A percentile compares a stretch with the other conserved stretches of the same genome.
Conservation (phyloP, 2,113 vertebrate genomes). For the Seriola aureovittata region DNA sequence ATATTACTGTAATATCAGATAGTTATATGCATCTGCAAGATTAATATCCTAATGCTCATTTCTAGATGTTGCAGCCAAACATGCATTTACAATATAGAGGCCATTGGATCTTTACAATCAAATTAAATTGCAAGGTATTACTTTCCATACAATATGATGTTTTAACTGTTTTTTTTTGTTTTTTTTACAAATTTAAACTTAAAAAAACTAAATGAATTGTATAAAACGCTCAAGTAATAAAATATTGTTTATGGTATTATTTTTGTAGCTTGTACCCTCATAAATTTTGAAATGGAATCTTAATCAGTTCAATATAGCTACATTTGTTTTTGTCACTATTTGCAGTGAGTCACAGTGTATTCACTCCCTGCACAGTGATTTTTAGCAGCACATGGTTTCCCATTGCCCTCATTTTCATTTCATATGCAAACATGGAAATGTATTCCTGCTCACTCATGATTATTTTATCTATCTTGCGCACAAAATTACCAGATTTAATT, state of each 20-base stretch:
- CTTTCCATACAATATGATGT: not conserved
- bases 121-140: conserved; percentile 26
- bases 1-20: conserved; percentile 33
- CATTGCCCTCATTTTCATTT: conserved; percentile 11
- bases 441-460: not conserved
- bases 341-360: not conserved
- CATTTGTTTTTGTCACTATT: not conserved
- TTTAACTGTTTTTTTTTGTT: not conserved
- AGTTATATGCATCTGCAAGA: conserved; percentile 38
- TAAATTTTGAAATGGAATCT: not conserved
- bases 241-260: conserved; percentile 1
- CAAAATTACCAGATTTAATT: not conserved
- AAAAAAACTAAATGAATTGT: not conserved
- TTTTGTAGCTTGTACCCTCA: not conserved
- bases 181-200: no score
- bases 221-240: not conserved
- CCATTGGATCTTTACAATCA: not conserved
- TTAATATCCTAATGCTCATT: conserved; percentile 55
- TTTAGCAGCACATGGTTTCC: not conserved
- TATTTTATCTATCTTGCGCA: not conserved
- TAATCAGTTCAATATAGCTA: not conserved
- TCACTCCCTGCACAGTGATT: not conserved
- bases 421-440: conserved; percentile 6
- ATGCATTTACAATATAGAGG: conserved; percentile 25
- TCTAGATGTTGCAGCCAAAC: conserved; percentile 34